phyloP scores from a whole-genome alignment of 2,113 vertebrate genomes.

The Lampris megalopsis region DNA sequence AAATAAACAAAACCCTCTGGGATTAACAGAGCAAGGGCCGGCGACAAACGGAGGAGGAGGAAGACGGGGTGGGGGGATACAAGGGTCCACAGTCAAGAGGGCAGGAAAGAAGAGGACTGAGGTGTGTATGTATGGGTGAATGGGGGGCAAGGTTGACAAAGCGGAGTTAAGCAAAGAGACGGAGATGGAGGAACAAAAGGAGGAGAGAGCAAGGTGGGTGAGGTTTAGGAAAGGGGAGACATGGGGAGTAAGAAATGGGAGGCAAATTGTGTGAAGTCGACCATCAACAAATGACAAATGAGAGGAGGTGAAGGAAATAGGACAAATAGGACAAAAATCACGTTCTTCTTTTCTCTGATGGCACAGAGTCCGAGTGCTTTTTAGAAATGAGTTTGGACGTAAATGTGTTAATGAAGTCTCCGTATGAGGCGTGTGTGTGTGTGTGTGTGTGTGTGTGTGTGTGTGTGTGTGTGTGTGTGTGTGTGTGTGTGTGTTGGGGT shows the following conservation, averaged over 20 bases:
- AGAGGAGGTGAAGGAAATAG: neutral
- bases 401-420: constrained; percentile 70
- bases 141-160: neutral
- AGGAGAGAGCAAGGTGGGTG: constrained; percentile 5
- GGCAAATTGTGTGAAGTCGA: neutral
- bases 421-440: constrained; percentile 59
- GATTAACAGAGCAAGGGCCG: constrained; percentile 79
- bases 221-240: constrained; percentile 38
- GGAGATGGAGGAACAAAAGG: constrained; percentile 13
- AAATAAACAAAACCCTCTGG: constrained; percentile 87
- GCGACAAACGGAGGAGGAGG: constrained; percentile 78
- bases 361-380: constrained; percentile 95
- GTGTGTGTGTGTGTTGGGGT: constrained; percentile 60
- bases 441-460: no score
- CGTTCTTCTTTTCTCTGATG: constrained; percentile 83
- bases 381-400: constrained; percentile 90
- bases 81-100: constrained; percentile 61
- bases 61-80: constrained; percentile 68
- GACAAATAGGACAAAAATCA: constrained; percentile 34
- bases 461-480: no score
- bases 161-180: constrained; percentile 27
- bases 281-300: constrained; percentile 21
- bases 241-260: constrained; percentile 48
- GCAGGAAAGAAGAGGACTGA: constrained; percentile 56
- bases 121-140: constrained; percentile 47